Evolutionary conservation across 2,113 vertebrate genomes (phyloP).

Genomic region (Bubo blakistoni): DNA sequence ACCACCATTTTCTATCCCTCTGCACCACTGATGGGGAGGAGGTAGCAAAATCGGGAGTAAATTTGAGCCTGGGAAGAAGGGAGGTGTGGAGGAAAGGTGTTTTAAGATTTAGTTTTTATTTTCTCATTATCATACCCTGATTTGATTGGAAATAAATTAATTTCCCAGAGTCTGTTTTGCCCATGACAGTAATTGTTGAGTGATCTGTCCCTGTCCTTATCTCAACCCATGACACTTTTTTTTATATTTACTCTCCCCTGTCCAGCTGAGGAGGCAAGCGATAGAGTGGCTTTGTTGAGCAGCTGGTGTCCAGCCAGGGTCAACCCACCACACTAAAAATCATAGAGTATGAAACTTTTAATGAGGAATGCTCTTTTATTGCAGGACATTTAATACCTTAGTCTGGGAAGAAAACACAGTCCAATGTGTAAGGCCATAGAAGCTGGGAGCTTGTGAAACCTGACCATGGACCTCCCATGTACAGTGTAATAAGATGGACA

Average conservation of each 20-base stretch:
- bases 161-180: background rate
- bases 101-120: background rate
- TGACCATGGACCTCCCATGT: background rate
- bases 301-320: background rate
- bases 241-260: background rate
- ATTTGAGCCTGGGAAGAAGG: background rate
- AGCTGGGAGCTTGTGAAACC: background rate
- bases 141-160: background rate
- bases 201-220: background rate
- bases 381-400: background rate
- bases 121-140: background rate
- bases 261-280: background rate
- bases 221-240: background rate
- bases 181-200: background rate
- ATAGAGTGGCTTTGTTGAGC: background rate
- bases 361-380: background rate
- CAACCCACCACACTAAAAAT: background rate
- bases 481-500: background rate
- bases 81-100: background rate
- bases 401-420: background rate
- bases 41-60: no score
- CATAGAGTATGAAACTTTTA: rapidly evolving
- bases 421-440: background rate
- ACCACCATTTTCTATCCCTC: background rate
- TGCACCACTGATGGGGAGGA: no score